These are phyloP conservation scores for Petrolisthes cinctipes DNA, from an alignment of 2,888 invertebrate genomes.

Conservation along the genomic window DNA sequence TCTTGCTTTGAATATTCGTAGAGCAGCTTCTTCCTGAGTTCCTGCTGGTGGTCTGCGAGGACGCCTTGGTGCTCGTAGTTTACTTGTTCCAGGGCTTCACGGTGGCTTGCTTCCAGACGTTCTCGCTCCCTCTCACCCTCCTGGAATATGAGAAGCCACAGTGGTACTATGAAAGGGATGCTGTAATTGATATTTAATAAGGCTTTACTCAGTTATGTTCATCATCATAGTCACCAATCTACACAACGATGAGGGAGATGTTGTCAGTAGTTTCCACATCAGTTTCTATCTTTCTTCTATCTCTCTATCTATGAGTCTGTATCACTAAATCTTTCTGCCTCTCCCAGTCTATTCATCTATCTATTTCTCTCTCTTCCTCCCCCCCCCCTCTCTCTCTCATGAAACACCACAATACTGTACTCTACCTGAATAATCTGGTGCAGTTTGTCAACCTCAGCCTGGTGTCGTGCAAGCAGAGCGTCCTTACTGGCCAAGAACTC, in stretches of 20 bases:
- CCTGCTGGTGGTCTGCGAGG: constrained; percentile 49
- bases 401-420: too few relatives aligned
- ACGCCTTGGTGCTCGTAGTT: constrained; percentile 25
- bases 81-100: constrained; percentile 25
- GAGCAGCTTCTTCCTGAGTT: constrained; percentile 59
- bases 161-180: background rate
- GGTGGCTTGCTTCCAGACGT: constrained; percentile 37
- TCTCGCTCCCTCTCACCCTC: constrained; percentile 42
- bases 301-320: too few relatives aligned
- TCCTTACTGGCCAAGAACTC: constrained; percentile 47
- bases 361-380: too few relatives aligned
- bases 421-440: constrained; percentile 43
- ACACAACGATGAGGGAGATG: too few relatives aligned
- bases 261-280: too few relatives aligned
- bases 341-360: too few relatives aligned
- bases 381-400: too few relatives aligned
- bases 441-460: constrained; percentile 30
- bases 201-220: too few relatives aligned
- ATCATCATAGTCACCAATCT: too few relatives aligned
- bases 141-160: constrained; percentile 14
- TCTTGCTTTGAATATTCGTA: constrained; percentile 65
- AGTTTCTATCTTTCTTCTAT: too few relatives aligned
- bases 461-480: constrained; percentile 35
- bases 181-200: too few relatives aligned
- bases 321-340: too few relatives aligned